Base-by-base conservation (phyloP, 2,888 invertebrate genomes). In the Clepsis dumicolana region DNA sequence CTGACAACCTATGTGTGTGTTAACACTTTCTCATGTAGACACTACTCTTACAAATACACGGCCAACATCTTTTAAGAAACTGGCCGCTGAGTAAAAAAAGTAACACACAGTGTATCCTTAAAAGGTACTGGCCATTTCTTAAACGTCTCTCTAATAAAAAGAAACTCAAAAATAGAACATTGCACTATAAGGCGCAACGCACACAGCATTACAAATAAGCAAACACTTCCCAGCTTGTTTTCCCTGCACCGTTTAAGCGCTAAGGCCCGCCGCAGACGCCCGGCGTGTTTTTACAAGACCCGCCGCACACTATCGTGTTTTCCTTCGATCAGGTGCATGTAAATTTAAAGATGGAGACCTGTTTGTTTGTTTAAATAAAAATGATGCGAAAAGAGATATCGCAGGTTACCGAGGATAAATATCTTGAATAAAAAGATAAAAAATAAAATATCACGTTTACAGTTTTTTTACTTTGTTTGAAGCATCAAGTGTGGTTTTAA, bases 211-310 rank as follows among this genome's bases (percentile, higher is more conserved):
- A 64, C 65, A 61, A 32, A 53, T 62, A 59, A 38, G 71, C 62
- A 66, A 71, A 71, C 71, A 67, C 61, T 77, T 73, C 75, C 79
- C 76, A 77, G 71, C 71, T 62, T 82, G 80, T 85, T 86, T 84
- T 86, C 80, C 83, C 84, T 80, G 76, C 77, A 77, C 79, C 80
- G 79, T 77, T 78, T 79, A 76, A 78, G 79, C 73, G 71, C 54
- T 62, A 73, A 75, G 72, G 73, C 70, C 75, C 75, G 75, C 78
- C 76, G 75, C 75, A 77, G 77, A 73, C 75, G 71, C 71, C 73
- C 64, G n/a, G n/a, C n/a, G 76, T 88, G 83, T 87, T 87, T 81
- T 88, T 82, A 60, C 81, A 83, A 84, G 80, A 77, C 76, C 75
- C 77, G 75, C 75, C 79, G 76, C 79, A 81, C 77, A 81, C 78